Evolutionary conservation across 2,797 vertebrate species (phyloP).

Genomic region (Enteromius radiatus): DNA sequence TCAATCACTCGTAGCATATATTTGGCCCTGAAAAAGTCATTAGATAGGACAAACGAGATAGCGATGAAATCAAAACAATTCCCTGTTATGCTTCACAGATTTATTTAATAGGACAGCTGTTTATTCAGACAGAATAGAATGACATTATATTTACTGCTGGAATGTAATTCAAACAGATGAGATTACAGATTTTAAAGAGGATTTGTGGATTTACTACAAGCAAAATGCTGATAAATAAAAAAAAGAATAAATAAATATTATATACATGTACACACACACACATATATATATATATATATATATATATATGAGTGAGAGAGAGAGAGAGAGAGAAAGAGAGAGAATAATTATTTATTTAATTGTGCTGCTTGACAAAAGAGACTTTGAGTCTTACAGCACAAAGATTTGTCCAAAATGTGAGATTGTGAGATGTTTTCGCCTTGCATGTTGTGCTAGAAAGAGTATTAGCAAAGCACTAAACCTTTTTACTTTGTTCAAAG

Average conservation of each 20-base stretch:
- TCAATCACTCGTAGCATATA: conserved; percentile 33
- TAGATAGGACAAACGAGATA: background rate
- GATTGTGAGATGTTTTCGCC: background rate
- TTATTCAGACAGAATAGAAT: conserved; percentile 13
- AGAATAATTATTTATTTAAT: no score
- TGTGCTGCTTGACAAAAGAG: no score
- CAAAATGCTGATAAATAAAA: background rate
- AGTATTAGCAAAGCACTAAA: background rate
- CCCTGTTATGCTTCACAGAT: conserved; percentile 14
- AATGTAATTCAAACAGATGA: background rate
- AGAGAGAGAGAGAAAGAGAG: no score
- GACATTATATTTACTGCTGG: background rate
- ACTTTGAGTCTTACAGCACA: background rate
- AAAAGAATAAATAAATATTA: background rate
- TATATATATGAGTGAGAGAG: no score
- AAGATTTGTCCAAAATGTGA: background rate
- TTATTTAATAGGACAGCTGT: conserved; percentile 35
- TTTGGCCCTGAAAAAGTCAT: conserved; percentile 9
- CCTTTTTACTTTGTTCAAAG: background rate
- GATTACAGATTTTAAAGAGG: conserved; percentile 10
- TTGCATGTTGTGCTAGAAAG: background rate
- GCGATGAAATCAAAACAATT: conserved; percentile 25
- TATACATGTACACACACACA: no score
- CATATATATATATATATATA: no score
- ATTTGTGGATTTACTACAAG: conserved; percentile 14